These are phyloP conservation scores for Drosophila sp. DNA, from an alignment of 1,140 invertebrate genomes.

Conservation along the genomic window DNA sequence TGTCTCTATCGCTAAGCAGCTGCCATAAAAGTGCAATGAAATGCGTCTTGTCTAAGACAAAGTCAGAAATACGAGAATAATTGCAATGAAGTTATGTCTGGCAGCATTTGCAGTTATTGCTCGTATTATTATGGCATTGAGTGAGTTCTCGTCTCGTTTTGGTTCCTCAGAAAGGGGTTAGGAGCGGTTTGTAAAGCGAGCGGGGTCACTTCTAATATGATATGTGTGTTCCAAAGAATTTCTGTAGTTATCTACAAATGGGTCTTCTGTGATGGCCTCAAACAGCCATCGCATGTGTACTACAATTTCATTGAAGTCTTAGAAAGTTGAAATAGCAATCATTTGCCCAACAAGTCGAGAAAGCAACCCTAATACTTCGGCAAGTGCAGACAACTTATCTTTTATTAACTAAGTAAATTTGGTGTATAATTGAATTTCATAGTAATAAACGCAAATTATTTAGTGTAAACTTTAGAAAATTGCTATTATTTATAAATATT, in stretches of 20 bases:
- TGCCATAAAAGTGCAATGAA: constrained; percentile 68
- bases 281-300: constrained; percentile 21
- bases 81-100: constrained; percentile 68
- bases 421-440: not conserved
- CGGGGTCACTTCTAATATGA: constrained; percentile 2
- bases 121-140: constrained; percentile 43
- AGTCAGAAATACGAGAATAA: constrained; percentile 47
- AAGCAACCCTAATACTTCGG: not conserved
- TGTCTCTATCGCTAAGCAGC: constrained; percentile 18
- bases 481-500: no score
- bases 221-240: constrained; percentile 34
- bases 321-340: constrained; percentile 4
- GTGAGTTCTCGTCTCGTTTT: constrained; percentile 27
- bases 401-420: constrained; percentile 3
- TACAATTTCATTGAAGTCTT: constrained; percentile 20
- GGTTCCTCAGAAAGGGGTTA: not conserved
- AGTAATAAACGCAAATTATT: no score
- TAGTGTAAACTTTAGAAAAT: no score
- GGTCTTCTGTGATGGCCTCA: constrained; percentile 32
- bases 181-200: not conserved
- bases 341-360: constrained; percentile 2
- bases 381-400: not conserved
- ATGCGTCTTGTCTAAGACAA: constrained; percentile 30
- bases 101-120: constrained; percentile 26
- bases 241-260: constrained; percentile 35